Conservation (phyloP, 1,140 invertebrate genomes). For the Zaprionus kolodkinae region DNA sequence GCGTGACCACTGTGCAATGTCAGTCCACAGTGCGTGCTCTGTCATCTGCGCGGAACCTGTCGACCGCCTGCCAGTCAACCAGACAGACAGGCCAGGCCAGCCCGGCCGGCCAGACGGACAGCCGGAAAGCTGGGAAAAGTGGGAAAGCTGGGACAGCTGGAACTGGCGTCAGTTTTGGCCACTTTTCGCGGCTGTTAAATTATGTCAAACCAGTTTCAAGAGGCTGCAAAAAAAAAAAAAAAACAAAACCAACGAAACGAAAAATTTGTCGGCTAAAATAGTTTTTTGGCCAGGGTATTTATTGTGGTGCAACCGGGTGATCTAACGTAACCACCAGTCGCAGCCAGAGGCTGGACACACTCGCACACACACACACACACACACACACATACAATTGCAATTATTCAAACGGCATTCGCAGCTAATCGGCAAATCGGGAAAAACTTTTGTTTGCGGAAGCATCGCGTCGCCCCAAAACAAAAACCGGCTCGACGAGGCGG, state of each 20-base stretch:
- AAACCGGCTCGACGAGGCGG: not conserved
- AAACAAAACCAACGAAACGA: slow-evolving; percentile 40
- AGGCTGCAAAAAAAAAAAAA: slow-evolving; percentile 24
- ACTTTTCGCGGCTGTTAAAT: slow-evolving; percentile 48
- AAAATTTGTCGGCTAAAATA: slow-evolving; percentile 12
- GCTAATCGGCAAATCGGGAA: slow-evolving; percentile 34
- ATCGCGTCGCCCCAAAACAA: not conserved
- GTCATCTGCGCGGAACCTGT: slow-evolving; percentile 21
- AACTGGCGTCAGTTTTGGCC: slow-evolving; percentile 30
- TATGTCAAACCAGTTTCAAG: slow-evolving; percentile 75
- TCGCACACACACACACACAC: not conserved
- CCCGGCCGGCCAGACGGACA: not conserved
- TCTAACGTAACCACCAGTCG: slow-evolving; percentile 34
- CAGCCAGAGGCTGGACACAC: not conserved
- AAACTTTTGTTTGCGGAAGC: slow-evolving; percentile 43
- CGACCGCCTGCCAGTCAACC: slow-evolving; percentile 27
- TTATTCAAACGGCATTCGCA: slow-evolving; percentile 20
- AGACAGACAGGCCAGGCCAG: slow-evolving; percentile 1
- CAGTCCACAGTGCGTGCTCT: not conserved
- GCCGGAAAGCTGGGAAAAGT: not conserved
- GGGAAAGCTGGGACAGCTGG: not conserved
- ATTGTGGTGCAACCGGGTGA: slow-evolving; percentile 44
- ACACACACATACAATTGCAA: slow-evolving; percentile 16
- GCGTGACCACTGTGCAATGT: slow-evolving; percentile 18
- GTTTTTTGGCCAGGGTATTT: slow-evolving; percentile 35